Percentiles rank a stretch among this genome's conserved stretches.
phyloP scores from a whole-genome alignment of 2,888 invertebrate genomes.

The Pseudeuparius sepicola region DNA sequence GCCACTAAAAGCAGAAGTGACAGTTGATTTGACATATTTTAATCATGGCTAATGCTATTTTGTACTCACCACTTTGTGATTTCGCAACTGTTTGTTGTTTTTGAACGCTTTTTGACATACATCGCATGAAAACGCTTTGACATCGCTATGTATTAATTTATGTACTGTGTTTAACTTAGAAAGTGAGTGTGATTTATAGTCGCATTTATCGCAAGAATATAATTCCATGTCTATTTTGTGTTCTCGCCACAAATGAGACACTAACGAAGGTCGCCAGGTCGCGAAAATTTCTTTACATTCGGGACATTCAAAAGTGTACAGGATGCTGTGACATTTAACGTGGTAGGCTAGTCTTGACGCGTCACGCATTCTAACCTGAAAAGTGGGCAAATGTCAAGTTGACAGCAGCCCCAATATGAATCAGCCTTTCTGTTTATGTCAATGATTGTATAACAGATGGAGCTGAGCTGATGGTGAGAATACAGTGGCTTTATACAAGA shows the following conservation, averaged over 20 bases:
- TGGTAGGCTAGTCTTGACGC: conserved; percentile 54
- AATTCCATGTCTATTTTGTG: conserved; percentile 74
- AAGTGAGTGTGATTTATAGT: conserved; percentile 60
- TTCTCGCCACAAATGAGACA: conserved; percentile 68
- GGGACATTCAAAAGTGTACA: conserved; percentile 48
- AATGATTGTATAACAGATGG: too few species aligned
- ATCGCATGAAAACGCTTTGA: conserved; percentile 45
- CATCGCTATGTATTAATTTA: conserved; percentile 61
- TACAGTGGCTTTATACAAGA: too few species aligned
- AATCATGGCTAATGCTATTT: too few species aligned
- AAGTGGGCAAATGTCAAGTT: too few species aligned
- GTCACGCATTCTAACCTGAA: conserved; percentile 47
- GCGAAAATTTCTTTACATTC: conserved; percentile 51
- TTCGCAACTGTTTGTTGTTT: conserved; percentile 66
- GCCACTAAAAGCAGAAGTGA: too few species aligned
- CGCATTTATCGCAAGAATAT: conserved; percentile 64
- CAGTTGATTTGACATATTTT: too few species aligned
- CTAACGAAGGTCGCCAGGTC: conserved; percentile 54
- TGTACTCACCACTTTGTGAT: conserved; percentile 62
- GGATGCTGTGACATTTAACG: conserved; percentile 46
- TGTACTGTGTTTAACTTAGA: conserved; percentile 64
- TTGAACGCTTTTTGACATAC: conserved; percentile 70
- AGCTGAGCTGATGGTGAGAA: too few species aligned
- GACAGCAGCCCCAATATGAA: too few species aligned
- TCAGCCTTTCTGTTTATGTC: too few species aligned